Conservation (phyloP, 2,888 invertebrate genomes). For the Eurois occulta region DNA sequence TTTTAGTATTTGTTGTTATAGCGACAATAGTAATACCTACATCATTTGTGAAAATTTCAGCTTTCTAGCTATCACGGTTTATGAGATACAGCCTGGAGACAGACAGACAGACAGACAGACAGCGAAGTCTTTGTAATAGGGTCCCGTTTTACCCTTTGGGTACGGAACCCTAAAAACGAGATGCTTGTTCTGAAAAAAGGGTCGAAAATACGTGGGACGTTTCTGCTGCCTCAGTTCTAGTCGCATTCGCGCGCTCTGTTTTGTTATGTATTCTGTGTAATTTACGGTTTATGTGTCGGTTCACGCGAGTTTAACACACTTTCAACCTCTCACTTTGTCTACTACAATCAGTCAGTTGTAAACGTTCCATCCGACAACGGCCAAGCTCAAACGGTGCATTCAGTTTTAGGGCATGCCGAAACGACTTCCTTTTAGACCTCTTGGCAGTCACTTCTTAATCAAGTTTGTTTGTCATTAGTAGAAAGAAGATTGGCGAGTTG, state of each 20-base stretch:
- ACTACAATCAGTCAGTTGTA: not conserved
- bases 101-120: too few species aligned
- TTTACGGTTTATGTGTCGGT: slow-evolving; percentile 31
- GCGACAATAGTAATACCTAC: too few species aligned
- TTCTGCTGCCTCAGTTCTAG: not conserved
- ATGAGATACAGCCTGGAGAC: too few species aligned
- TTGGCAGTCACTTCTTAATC: not conserved
- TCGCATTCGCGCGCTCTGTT: slow-evolving; percentile 3
- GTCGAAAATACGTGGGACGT: not conserved
- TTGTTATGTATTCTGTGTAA: slow-evolving; percentile 28
- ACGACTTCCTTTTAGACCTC: not conserved
- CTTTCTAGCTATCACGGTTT: too few species aligned
- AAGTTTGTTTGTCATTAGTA: not conserved
- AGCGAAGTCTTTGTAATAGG: too few species aligned
- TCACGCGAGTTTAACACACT: slow-evolving; percentile 36
- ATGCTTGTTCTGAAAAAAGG: not conserved
- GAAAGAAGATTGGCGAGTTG: too few species aligned
- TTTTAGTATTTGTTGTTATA: too few species aligned
- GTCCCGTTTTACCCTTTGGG: too few species aligned
- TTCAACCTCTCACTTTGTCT: slow-evolving; percentile 27
- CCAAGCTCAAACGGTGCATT: not conserved
- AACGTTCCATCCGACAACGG: slow-evolving; percentile 1
- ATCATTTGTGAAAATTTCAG: too few species aligned
- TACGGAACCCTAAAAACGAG: too few species aligned
- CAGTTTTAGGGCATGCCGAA: slow-evolving; percentile 1